Base-by-base conservation (phyloP, 2,888 invertebrate genomes). In the Drosophila planitibia region DNA sequence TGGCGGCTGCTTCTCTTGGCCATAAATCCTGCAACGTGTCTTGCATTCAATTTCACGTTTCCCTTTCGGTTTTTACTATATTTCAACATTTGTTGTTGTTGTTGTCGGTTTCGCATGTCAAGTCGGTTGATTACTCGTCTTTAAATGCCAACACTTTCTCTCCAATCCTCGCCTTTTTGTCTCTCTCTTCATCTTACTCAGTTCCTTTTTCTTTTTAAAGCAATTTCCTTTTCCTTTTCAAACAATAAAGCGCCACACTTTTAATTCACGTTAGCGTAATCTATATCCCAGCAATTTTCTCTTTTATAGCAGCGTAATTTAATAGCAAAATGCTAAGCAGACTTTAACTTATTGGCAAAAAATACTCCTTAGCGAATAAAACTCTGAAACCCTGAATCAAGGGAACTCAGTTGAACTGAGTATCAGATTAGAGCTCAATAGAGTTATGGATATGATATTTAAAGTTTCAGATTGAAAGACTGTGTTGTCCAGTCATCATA, bases 21-120 rank as follows among this genome's bases (percentile, higher is more conserved):
- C 81, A 85, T 85, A 87, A 85, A 85, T 85, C 85, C 81, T 77
- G 75, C 72, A 84, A 85, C 85, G 85, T 85, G 85, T 82, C 79
- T 61, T 84, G 87, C 87, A 87, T 87, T 82, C 82, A 87, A 79
- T 82, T 85, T 74, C 16, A 70, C 62, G 47, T 53, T 79, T 67
- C 61, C 57, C 67, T 51, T 59, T 67, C 60, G 33, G 61, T 59
- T 68, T 54, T 49, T 44, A 60, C 65, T 44, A 57, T 59, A 52
- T 51, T 65, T 51, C 60, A 62, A 57, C 60, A 68, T 39, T 61
- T 59, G 44, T 33, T 41, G 19, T 53, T 41, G 19, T 53, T 28
- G 64, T 39, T 54, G 22, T 44, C 47, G 53, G 33, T 44, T 77
- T 62, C 57, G 60, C 59, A 33, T 41, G 51, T 76, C 68, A 65